Evolutionary conservation across 2,113 vertebrate species (phyloP).

Genomic region (Gracilinanus agilis): DNA sequence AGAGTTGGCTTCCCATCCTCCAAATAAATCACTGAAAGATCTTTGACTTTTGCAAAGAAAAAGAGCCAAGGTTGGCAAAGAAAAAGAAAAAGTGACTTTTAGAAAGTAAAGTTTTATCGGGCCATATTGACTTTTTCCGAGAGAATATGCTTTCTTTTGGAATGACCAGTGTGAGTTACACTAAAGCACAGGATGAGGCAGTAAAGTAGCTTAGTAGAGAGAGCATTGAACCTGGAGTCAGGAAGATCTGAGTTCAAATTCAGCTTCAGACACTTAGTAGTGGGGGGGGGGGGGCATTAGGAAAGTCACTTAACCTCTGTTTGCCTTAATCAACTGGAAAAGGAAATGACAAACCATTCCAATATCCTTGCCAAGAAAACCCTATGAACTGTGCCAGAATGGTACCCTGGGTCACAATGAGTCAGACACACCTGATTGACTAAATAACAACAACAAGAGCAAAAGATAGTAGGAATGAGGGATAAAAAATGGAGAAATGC

Average conservation of each 20-base stretch:
- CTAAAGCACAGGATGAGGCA: not conserved
- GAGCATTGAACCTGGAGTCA: not conserved
- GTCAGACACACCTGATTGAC: not conserved
- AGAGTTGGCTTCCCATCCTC: not conserved
- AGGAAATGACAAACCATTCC: not conserved
- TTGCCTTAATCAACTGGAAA: not conserved
- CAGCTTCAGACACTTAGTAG: not conserved
- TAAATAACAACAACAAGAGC: not conserved
- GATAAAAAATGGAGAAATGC: not conserved
- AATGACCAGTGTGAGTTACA: constrained; percentile 14
- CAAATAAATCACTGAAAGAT: constrained; percentile 9
- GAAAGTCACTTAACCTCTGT: not conserved
- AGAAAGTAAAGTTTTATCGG: not conserved
- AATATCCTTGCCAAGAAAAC: not conserved
- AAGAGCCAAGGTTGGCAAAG: not conserved
- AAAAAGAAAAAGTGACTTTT: not conserved
- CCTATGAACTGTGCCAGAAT: not conserved
- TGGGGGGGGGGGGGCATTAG: not conserved
- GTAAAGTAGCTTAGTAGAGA: not conserved
- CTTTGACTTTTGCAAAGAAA: not conserved
- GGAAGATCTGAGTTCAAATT: not conserved
- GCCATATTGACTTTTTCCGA: not conserved
- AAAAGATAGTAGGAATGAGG: not conserved
- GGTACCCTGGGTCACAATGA: not conserved
- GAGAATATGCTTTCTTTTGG: not conserved